These are phyloP conservation scores for Copidosoma floridanum DNA, from an alignment of 1,140 invertebrate species.

Conservation along the genomic window DNA sequence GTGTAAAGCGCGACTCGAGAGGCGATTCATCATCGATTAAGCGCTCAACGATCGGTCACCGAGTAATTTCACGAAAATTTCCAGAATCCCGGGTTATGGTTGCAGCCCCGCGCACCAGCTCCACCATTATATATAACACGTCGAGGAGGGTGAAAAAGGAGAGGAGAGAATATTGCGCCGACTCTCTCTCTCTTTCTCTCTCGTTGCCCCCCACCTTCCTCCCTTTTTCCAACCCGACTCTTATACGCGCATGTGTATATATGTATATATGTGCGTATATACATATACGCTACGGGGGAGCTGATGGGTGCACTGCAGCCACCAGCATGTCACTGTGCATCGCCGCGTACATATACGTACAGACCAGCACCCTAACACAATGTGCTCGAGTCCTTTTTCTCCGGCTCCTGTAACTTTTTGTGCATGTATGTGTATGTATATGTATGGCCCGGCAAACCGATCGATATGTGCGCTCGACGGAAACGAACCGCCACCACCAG, in stretches of 20 bases:
- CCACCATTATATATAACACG: too few species aligned
- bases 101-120: too few species aligned
- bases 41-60: conserved; percentile 45
- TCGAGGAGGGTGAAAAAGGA: too few species aligned
- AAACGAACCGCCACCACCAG: conserved; percentile 42
- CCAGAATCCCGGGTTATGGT: conserved; percentile 47
- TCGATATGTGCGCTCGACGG: conserved; percentile 54
- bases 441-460: conserved; percentile 30
- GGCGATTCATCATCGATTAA: conserved; percentile 51
- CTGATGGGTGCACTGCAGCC: conserved; percentile 32
- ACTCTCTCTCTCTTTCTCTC: too few species aligned
- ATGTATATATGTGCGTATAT: too few species aligned
- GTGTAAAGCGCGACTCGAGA: background rate
- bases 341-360: conserved; percentile 29
- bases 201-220: conserved; percentile 4
- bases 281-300: conserved; percentile 29
- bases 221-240: background rate
- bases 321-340: conserved; percentile 52
- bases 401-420: too few species aligned
- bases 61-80: conserved; percentile 48
- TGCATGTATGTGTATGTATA: background rate
- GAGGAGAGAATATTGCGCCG: background rate
- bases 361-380: conserved; percentile 50
- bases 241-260: background rate
- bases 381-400: too few species aligned